These are phyloP conservation scores for Brotogeris chrysoptera DNA, from an alignment of 2,797 vertebrate genomes.

Conservation along the genomic window DNA sequence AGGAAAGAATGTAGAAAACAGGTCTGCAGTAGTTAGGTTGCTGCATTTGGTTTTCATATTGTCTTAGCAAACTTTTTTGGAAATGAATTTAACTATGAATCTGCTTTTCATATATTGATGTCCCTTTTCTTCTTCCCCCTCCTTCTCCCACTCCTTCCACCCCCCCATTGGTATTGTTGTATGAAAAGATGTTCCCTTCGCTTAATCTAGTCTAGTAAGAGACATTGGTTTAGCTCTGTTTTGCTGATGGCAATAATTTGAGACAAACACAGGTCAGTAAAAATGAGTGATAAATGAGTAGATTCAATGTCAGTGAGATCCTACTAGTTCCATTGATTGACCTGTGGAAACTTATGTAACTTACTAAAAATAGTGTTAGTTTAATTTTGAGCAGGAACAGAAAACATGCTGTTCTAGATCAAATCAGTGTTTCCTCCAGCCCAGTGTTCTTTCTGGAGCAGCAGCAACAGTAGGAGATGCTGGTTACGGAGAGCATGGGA, in stretches of 20 bases:
- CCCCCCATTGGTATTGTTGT: not conserved
- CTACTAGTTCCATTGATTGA: not conserved
- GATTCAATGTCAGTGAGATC: not conserved
- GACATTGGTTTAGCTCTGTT: not conserved
- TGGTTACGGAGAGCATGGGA: not conserved
- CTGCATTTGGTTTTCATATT: not conserved
- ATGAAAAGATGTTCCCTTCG: not conserved
- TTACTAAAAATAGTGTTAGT: fast-evolving
- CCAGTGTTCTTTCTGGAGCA: not conserved
- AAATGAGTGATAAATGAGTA: not conserved
- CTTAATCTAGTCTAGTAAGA: not conserved
- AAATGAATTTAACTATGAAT: not conserved
- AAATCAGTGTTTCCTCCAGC: not conserved
- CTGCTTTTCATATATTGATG: not conserved
- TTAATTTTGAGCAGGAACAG: not conserved
- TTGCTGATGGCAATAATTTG: not conserved
- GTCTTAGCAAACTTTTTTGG: not conserved
- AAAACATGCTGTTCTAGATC: not conserved
- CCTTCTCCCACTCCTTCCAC: not conserved
- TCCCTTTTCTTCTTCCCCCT: not conserved
- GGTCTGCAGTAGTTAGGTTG: not conserved
- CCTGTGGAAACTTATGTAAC: not conserved
- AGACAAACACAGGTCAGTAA: not conserved
- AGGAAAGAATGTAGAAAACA: not conserved
- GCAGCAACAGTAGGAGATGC: not conserved